Conservation (phyloP, 2,797 vertebrate genomes). For the Yasuhikotakia modesta region DNA sequence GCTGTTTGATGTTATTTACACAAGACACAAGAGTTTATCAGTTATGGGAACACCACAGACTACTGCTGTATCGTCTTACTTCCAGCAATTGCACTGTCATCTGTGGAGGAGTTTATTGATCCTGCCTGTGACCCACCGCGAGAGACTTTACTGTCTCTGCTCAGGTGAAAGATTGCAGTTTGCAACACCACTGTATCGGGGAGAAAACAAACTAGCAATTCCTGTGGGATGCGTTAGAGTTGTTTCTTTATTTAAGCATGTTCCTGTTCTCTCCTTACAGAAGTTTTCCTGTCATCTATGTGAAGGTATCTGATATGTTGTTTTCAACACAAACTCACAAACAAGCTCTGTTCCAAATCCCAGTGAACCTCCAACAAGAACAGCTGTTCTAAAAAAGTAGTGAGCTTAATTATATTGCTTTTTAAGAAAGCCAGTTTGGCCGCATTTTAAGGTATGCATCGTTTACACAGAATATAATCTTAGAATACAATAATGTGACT, state of each 20-base stretch:
- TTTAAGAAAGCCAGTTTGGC: not conserved
- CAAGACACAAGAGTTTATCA: slow-evolving; percentile 1
- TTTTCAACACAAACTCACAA: not conserved
- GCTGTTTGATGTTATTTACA: slow-evolving; percentile 1
- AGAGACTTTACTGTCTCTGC: slow-evolving; percentile 25
- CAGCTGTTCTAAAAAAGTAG: not conserved
- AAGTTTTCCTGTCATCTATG: not conserved
- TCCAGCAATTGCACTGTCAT: slow-evolving; percentile 27
- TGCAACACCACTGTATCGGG: not conserved
- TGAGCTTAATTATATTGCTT: not conserved
- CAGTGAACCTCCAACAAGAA: not conserved
- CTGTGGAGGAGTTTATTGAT: slow-evolving; percentile 34
- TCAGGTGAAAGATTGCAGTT: slow-evolving; percentile 27
- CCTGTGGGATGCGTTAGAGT: not conserved
- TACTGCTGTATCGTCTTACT: slow-evolving; percentile 17
- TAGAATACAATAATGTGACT: no score
- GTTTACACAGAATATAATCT: not conserved
- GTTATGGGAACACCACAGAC: slow-evolving; percentile 9
- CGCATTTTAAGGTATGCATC: not conserved
- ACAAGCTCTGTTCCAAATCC: not conserved
- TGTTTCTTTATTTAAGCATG: not conserved
- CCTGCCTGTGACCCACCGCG: slow-evolving; percentile 3
- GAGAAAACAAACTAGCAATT: not conserved
- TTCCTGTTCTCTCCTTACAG: not conserved
- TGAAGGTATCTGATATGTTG: slow-evolving; percentile 4